Evolutionary conservation across 2,113 vertebrate genomes (phyloP).

Genomic region (Pituophis catenifer): DNA sequence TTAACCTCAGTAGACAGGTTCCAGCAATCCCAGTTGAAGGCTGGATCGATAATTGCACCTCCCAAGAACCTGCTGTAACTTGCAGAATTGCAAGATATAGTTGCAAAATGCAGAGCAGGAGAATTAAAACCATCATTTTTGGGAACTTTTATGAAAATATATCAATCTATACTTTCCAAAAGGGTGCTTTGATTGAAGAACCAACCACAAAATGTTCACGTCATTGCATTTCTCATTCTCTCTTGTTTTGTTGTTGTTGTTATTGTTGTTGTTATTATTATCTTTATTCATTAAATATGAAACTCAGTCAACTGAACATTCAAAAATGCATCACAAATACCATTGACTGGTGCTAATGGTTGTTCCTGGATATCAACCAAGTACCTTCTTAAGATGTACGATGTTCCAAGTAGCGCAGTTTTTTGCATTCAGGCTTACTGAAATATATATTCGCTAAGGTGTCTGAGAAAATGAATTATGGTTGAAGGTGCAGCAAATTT

Average conservation of each 20-base stretch:
- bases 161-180: neutral
- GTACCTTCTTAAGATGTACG: no score
- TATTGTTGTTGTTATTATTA: neutral
- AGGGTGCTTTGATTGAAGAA: neutral
- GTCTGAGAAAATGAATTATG: neutral
- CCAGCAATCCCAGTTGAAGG: neutral
- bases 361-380: no score
- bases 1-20: neutral
- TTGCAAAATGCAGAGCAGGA: neutral
- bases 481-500: neutral
- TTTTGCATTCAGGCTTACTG: neutral
- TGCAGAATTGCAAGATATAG: neutral
- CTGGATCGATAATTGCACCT: neutral
- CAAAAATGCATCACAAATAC: no score
- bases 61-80: neutral
- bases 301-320: no score
- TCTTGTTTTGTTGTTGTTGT: neutral
- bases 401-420: no score
- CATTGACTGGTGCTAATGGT: no score
- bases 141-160: neutral
- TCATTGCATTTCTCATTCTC: neutral
- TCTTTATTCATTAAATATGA: no score
- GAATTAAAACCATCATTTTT: neutral
- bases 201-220: neutral
- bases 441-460: neutral